These are phyloP conservation scores for Globicephala melas DNA, from an alignment of 2,113 vertebrate species.

Conservation along the genomic window DNA sequence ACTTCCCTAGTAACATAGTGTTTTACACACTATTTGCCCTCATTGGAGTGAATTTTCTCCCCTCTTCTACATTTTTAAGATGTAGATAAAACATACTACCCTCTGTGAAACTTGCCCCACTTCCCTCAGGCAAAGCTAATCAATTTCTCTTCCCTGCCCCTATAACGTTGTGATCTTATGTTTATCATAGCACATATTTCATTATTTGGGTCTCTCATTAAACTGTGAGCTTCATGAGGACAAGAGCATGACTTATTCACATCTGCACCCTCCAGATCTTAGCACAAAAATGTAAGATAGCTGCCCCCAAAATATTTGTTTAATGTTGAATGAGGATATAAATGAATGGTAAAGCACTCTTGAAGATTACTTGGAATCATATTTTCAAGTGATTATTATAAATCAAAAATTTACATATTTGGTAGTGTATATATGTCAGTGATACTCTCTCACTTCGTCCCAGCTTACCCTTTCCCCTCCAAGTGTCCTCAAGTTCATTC, in stretches of 20 bases:
- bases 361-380: background rate
- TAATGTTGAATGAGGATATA: background rate
- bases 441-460: too few relatives aligned
- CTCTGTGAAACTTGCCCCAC: background rate
- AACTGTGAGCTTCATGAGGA: background rate
- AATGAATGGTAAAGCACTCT: background rate
- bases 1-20: background rate
- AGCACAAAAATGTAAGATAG: background rate
- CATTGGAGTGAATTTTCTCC: background rate
- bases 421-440: too few relatives aligned
- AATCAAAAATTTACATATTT: background rate
- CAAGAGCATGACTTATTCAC: background rate
- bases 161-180: background rate
- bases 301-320: background rate
- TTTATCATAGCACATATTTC: background rate
- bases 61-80: background rate
- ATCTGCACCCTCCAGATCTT: background rate
- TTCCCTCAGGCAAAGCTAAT: background rate
- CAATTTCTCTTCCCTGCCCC: background rate
- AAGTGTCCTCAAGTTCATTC: too few relatives aligned
- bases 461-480: too few relatives aligned
- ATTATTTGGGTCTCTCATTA: background rate
- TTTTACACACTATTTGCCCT: background rate
- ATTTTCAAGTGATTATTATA: background rate
- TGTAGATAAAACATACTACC: background rate